Percentiles rank a stretch among this genome's conserved stretches.
These are phyloP conservation scores for Leucoraja erinaceus DNA, from an alignment of 2,113 vertebrate species.

Conservation along the genomic window DNA sequence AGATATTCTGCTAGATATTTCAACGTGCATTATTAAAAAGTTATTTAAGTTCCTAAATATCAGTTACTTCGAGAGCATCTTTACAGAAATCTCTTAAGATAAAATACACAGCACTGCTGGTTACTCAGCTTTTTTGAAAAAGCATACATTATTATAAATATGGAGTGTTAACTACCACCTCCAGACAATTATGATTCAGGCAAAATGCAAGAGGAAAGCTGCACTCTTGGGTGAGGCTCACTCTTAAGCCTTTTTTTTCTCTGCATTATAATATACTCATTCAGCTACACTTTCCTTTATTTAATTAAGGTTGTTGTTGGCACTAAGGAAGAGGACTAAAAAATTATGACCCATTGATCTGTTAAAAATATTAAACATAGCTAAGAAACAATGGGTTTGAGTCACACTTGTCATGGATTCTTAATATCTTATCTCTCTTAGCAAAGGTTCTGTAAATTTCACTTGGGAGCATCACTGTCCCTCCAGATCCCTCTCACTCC, in stretches of 20 bases:
- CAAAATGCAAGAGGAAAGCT: neutral
- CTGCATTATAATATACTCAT: neutral
- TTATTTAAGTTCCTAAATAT: too few species aligned
- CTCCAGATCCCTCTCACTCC: neutral
- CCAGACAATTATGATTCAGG: neutral
- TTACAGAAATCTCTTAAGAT: neutral
- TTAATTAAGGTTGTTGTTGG: neutral
- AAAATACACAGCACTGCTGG: conserved; percentile 15
- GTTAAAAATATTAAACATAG: neutral
- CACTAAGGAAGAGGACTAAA: neutral
- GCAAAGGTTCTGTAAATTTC: neutral
- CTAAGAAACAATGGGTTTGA: neutral
- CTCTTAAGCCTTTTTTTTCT: neutral
- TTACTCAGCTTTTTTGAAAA: conserved; percentile 21
- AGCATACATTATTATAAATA: neutral
- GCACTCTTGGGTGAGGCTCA: neutral
- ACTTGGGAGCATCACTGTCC: too few species aligned
- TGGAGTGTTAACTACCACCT: neutral
- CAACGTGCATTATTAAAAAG: too few species aligned
- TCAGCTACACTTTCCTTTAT: neutral
- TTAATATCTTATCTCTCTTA: neutral
- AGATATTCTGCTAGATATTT: neutral
- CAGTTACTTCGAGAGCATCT: neutral
- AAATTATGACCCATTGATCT: neutral
- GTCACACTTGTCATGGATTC: neutral